These are phyloP conservation scores for Formica exsecta DNA, from an alignment of 1,140 invertebrate genomes.

Conservation along the genomic window DNA sequence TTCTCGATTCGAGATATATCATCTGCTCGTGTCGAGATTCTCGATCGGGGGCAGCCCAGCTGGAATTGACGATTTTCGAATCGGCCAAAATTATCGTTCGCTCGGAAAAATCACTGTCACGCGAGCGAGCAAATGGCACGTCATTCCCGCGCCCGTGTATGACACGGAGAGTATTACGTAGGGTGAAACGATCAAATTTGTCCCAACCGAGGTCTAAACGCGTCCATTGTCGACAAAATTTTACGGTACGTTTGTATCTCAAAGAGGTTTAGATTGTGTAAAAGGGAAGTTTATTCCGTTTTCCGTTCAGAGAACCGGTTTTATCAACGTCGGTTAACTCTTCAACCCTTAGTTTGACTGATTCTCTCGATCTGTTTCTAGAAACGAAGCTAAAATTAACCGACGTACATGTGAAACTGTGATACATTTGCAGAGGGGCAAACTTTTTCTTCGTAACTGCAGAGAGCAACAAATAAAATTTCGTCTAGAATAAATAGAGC, in stretches of 20 bases:
- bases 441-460: slow-evolving; percentile 10
- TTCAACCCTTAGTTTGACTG: background rate
- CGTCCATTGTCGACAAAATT: background rate
- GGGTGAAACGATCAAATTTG: slow-evolving; percentile 21
- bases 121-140: background rate
- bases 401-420: slow-evolving; percentile 5
- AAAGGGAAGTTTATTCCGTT: background rate
- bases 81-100: slow-evolving; percentile 41
- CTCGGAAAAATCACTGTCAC: slow-evolving; percentile 30
- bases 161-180: background rate
- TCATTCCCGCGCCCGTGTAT: background rate
- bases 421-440: background rate
- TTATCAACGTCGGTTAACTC: slow-evolving; percentile 20
- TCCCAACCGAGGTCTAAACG: background rate
- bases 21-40: background rate
- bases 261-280: no score
- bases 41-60: background rate
- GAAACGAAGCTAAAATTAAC: slow-evolving; percentile 30
- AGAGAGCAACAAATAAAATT: slow-evolving; percentile 45
- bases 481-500: slow-evolving; percentile 43
- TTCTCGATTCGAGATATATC: slow-evolving; percentile 30
- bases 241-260: background rate
- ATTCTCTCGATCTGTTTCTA: background rate
- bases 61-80: slow-evolving; percentile 54
- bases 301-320: background rate